Evolutionary conservation across 2,888 invertebrate genomes (phyloP), one percentile per base, ranked within the genome.

Genomic region (Microdon myrmicae): DNA sequence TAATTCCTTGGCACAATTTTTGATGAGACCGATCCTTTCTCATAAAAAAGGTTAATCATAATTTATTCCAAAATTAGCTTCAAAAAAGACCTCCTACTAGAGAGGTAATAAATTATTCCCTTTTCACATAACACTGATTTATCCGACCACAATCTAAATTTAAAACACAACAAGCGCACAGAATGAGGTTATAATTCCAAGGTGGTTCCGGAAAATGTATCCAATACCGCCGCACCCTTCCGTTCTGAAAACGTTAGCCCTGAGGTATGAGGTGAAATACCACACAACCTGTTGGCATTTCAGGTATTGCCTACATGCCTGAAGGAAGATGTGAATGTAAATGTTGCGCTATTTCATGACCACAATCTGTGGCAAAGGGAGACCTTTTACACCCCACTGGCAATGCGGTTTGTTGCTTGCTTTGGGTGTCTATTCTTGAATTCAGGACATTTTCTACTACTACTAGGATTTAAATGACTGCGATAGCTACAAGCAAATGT

Each of bases 251-350:
- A 53, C 29, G 39, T 41, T 12, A 53, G 47, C 38, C 19, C 12
- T 14, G 19, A 22, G 14, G 14, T n/a, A n/a, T 20, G 39, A 39
- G 47, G 47, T 49, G 28, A 64, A 64, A 64, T 58, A 64, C 49
- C 64, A 58, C n/a, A n/a, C 64, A 64, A 64, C 64, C 64, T 64
- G 64, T 64, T 64, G 64, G 64, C 64, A 64, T 64, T 64, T 64
- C n/a, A n/a, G n/a, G n/a, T n/a, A n/a, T n/a, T n/a, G n/a, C 25
- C 49, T 41, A 39, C 26, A 22, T 9, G 43, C 39, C n/a, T 31
- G 28, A 8, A 5, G 22, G 22, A 22, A 22, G 22, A 22, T 22
- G 8, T 5, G 8, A 22, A 8, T 8, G 8, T 8, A 8, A 22
- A 22, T 22, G 22, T 8, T 8, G 5, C 22, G 6, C 22, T 8